Evolutionary conservation across 2,797 vertebrate species (phyloP), one percentile per base, ranked within the genome.

Genomic region (Girardinus metallicus): DNA sequence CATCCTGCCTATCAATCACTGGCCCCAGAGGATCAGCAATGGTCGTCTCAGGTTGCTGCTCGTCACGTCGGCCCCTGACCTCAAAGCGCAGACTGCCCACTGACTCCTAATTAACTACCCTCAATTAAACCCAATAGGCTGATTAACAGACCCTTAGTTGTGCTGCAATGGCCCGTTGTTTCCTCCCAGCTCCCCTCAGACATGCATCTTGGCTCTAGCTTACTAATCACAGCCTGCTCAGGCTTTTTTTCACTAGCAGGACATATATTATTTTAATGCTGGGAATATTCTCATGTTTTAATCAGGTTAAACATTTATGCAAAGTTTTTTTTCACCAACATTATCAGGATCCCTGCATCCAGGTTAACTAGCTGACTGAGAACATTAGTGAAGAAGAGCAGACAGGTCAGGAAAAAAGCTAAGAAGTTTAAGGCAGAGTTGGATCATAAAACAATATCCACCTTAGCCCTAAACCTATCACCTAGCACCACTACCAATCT

Each of bases 61-160:
- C 86, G 80, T 89, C 81, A 78, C 88, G 90, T 92, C 91, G 79
- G 89, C 90, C 74, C 64, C 88, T 81, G 85, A 88, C 93, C 90
- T 81, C 72, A 47, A 5, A 86, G 82, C 81, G 57, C 73, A 86
- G 86, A 89, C 92, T 88, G 81, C 93, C 91, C 90, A 93, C 87
- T 72, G 77, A 84, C 89, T 93, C 85, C 93, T 95, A 95, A 96
- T 96, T 93, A 95, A 94, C 93, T 93, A 90, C 93, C 93, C 91
- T 95, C 94, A 96, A 95, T 96, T 96, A 95, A 95, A 93, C 89
- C 83, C 93, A 95, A 96, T 95, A 94, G 94, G 85, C 93, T 96
- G 94, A 95, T 95, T 96, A 95, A 94, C 94, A 93, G 93, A 91
- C 91, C 90, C 88, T 94, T 88, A 91, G 87, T 90, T 90, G 92